Conservation (phyloP, 2,113 vertebrate species). For the Cichladusa arquata region DNA sequence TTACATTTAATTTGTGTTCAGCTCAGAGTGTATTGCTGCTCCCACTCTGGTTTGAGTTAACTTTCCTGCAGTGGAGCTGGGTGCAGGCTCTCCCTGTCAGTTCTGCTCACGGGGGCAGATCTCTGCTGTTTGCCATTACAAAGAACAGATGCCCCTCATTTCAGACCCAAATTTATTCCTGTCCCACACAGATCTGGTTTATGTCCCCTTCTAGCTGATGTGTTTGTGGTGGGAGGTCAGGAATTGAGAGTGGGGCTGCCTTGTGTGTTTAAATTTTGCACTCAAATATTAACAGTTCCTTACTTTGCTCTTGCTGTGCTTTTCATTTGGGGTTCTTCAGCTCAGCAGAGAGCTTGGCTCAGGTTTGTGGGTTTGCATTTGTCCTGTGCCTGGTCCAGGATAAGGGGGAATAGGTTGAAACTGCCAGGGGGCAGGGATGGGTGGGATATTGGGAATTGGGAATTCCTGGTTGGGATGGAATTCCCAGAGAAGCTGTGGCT, state of each 20-base stretch:
- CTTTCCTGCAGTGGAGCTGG: no score
- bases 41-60: background rate
- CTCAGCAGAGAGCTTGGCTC: no score
- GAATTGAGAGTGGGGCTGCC: background rate
- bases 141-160: conserved; percentile 26
- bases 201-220: background rate
- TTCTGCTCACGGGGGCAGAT: background rate
- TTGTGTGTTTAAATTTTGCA: background rate
- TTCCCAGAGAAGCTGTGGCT: background rate
- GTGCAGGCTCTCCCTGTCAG: no score
- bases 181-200: background rate
- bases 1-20: background rate
- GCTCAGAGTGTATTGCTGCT: background rate
- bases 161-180: conserved; percentile 18
- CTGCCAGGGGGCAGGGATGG: background rate
- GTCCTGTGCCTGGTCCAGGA: background rate
- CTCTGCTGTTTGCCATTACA: background rate
- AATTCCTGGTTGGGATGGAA: background rate
- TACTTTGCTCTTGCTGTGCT: rapidly evolving
- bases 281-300: background rate
- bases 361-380: rapidly evolving
- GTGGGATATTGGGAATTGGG: background rate
- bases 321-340: rapidly evolving
- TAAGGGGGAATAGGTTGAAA: background rate
- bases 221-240: background rate